Percentiles rank a stretch among this genome's conserved stretches.
Evolutionary conservation across 2,797 vertebrate genomes (phyloP).

Genomic region (Enteromius trimaculatus): DNA sequence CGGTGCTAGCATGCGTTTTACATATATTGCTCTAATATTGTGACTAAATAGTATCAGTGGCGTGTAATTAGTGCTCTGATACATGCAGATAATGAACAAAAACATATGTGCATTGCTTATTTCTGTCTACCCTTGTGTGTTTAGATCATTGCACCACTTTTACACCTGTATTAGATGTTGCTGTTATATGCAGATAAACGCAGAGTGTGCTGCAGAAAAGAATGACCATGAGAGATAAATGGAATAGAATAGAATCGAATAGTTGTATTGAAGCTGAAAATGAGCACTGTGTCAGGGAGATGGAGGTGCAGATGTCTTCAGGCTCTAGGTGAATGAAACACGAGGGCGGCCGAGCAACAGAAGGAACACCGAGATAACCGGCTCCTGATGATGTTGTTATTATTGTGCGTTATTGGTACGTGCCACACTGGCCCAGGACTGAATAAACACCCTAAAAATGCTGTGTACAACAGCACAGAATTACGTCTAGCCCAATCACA

Average conservation of each 20-base stretch:
- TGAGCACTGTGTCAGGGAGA: slow-evolving; percentile 42
- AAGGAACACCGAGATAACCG: slow-evolving; percentile 57
- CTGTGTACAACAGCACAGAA: slow-evolving; percentile 18
- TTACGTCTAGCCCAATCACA: neutral
- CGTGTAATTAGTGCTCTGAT: neutral
- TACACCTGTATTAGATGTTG: neutral
- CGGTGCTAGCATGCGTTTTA: too few relatives aligned
- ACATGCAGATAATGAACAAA: neutral
- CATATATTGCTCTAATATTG: neutral
- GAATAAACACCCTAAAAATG: slow-evolving; percentile 20
- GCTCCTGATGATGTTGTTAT: slow-evolving; percentile 48
- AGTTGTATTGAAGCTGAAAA: neutral
- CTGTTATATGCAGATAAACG: slow-evolving; percentile 7
- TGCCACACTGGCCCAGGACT: slow-evolving; percentile 16
- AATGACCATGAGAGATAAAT: neutral
- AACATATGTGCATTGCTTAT: neutral
- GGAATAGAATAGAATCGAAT: slow-evolving; percentile 5
- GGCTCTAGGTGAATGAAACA: slow-evolving; percentile 45
- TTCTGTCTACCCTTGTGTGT: neutral
- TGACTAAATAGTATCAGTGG: neutral
- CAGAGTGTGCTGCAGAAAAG: neutral
- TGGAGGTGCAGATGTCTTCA: slow-evolving; percentile 46
- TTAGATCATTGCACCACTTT: neutral
- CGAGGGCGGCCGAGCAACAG: slow-evolving; percentile 30
- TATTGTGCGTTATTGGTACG: slow-evolving; percentile 37